Evolutionary conservation across 2,113 vertebrate genomes (phyloP), one percentile per base, ranked within the genome.

Genomic region (Trichomycterus rosablanca): DNA sequence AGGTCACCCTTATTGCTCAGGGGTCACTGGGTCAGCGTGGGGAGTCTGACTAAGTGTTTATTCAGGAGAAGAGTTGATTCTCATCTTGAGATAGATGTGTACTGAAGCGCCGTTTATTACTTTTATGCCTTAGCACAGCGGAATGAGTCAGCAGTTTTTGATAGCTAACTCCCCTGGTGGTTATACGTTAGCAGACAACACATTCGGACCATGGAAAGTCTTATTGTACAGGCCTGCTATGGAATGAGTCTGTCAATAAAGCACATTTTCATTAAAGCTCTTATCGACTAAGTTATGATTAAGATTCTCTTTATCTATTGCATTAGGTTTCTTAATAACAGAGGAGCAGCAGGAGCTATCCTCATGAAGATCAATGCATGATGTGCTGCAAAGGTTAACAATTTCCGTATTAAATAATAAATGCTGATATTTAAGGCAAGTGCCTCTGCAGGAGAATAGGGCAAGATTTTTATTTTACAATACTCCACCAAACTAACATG

Each of bases 261-360:
- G 48, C 42, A 63, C 48, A 63, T 63, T 68, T 71, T 72, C 52
- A 67, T 67, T 59, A 63, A 68, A 72, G 37, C 18, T 23, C 42
- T 8, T 48, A 67, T 72, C 14, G 54, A 67, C 61, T 63, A 8
- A 64, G 59, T 59, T 72, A 67, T 72, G 60, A 72, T 67, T 59
- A 53, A 67, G 34, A 46, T 34, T 64, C 59, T 59, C 42, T 59
- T 66, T 24, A 67, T 72, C 63, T 63, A 34, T 72, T 63, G 53
- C 57, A 19, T 67, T 22, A 24, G 9, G 45, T 49, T 59, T 26
- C 45, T 45, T 34, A 34, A 28, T 52, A 53, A 61, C 48, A 34
- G 48, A 32, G 28, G 35, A 28, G 22, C 28, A 52, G 56, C 49
- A 63, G 23, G 37, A 63, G 39, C 53, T 54, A 58, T 52, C 59